Conservation (phyloP, 2,113 vertebrate species). For the Charadrius vociferus region DNA sequence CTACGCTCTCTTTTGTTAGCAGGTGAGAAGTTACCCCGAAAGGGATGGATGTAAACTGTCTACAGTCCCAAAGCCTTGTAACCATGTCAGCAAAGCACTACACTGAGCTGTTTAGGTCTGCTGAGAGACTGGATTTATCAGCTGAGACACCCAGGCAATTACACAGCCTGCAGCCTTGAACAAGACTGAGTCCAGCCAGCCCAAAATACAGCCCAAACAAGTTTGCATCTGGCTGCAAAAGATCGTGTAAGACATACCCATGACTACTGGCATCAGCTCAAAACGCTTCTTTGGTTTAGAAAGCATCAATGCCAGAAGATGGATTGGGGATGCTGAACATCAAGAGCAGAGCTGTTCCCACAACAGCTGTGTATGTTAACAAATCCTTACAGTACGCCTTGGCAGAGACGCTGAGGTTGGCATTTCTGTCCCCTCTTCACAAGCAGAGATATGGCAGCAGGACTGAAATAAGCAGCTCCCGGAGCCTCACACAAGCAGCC, state of each 20-base stretch:
- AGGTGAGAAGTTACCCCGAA: not conserved
- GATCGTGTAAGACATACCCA: not conserved
- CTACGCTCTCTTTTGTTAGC: rapidly evolving
- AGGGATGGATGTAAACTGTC: not conserved
- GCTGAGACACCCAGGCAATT: not conserved
- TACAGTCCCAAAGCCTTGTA: not conserved
- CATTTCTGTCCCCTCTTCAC: not conserved
- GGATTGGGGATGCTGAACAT: not conserved
- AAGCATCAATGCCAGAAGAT: not conserved
- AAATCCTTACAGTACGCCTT: not conserved
- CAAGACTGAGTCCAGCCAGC: not conserved
- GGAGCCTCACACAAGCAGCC: not conserved
- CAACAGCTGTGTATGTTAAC: not conserved
- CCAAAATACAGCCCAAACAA: not conserved
- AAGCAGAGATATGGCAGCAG: not conserved
- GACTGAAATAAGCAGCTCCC: not conserved
- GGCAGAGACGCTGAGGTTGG: not conserved
- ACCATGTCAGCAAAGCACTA: not conserved
- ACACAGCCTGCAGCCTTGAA: not conserved
- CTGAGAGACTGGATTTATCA: not conserved
- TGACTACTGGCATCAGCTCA: not conserved
- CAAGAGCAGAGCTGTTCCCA: not conserved
- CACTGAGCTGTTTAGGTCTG: not conserved
- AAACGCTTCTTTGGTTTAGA: not conserved
- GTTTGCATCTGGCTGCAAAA: not conserved